phyloP scores from a whole-genome alignment of 2,888 invertebrate genomes.

The Beris morrisii region DNA sequence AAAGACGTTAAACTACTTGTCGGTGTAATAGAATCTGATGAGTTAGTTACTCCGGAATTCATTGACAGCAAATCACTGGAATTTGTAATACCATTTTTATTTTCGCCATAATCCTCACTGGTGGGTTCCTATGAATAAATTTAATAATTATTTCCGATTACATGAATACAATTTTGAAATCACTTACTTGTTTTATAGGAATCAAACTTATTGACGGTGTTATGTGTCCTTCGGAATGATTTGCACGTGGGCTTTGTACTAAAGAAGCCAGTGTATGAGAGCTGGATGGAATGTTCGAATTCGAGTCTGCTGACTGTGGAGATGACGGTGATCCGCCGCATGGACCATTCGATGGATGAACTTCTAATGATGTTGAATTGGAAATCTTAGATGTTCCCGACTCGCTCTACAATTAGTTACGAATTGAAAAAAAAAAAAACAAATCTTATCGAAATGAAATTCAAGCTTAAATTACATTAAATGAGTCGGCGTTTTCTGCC shows the following conservation, averaged over 20 bases:
- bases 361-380: constrained; percentile 38
- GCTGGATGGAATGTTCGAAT: constrained; percentile 72
- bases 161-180: neutral
- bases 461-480: constrained; percentile 48
- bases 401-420: constrained; percentile 43
- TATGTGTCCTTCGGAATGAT: constrained; percentile 60
- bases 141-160: neutral
- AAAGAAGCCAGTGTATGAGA: constrained; percentile 57
- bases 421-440: too few species aligned
- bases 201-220: constrained; percentile 85
- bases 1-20: constrained; percentile 74
- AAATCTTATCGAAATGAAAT: too few species aligned
- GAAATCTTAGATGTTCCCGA: constrained; percentile 37
- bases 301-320: constrained; percentile 80
- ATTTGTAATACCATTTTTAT: constrained; percentile 50
- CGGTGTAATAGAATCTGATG: constrained; percentile 57
- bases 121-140: constrained; percentile 42
- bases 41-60: constrained; percentile 53
- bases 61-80: constrained; percentile 48
- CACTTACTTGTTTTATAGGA: constrained; percentile 75
- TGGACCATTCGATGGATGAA: constrained; percentile 40
- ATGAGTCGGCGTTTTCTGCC: constrained; percentile 75
- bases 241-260: constrained; percentile 44
- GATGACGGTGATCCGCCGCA: constrained; percentile 63
- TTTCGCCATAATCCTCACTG: constrained; percentile 42